Conservation (phyloP, 2,888 invertebrate genomes). For the Carpatolechia fugitivella region DNA sequence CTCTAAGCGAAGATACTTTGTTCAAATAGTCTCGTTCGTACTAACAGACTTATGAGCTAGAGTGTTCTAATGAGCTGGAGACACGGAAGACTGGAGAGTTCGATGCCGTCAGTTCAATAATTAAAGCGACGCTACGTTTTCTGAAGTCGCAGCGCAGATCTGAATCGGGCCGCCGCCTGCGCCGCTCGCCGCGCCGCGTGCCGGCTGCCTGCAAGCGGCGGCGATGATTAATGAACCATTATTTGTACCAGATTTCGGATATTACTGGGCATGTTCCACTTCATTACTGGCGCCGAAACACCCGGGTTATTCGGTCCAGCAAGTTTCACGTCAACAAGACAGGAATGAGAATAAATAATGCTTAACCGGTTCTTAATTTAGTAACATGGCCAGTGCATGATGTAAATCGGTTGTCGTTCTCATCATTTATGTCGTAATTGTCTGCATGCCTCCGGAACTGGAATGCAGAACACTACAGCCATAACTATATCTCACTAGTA, state of each 20-base stretch:
- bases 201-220: slow-evolving; percentile 21
- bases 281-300: not conserved
- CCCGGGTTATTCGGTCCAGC: not conserved
- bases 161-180: too few relatives aligned
- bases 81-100: not conserved
- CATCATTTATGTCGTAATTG: slow-evolving; percentile 11
- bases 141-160: too few relatives aligned
- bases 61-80: not conserved
- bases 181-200: slow-evolving; percentile 12
- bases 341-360: slow-evolving; percentile 4
- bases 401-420: slow-evolving; percentile 9
- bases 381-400: slow-evolving; percentile 4
- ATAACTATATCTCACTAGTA: not conserved
- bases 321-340: not conserved
- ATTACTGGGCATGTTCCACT: slow-evolving; percentile 26
- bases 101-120: too few relatives aligned
- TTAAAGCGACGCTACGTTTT: too few relatives aligned
- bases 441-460: slow-evolving; percentile 1
- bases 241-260: slow-evolving; percentile 34
- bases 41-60: not conserved
- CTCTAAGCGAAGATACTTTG: too few relatives aligned
- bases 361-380: slow-evolving; percentile 10
- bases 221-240: slow-evolving; percentile 26
- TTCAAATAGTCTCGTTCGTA: too few relatives aligned
- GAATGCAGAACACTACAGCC: not conserved